Evolutionary conservation across 2,888 invertebrate species (phyloP), one percentile per base, ranked within the genome.

Genomic region (Amphiduros pacificus): DNA sequence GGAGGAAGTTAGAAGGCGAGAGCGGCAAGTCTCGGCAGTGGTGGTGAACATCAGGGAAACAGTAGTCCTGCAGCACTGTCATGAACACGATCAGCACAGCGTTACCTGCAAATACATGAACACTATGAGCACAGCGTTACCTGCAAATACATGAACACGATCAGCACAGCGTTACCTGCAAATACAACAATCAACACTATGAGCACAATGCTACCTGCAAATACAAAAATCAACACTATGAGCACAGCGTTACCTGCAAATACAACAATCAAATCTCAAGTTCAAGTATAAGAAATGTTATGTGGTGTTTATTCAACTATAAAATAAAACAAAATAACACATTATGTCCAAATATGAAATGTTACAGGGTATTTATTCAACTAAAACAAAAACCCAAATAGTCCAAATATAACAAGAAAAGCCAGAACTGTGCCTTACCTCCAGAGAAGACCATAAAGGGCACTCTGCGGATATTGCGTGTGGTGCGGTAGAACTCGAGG

Each of bases 401-500:
- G n/a, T n/a, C n/a, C n/a, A n/a, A n/a, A n/a, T n/a, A n/a, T n/a
- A n/a, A n/a, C n/a, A n/a, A n/a, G n/a, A n/a, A n/a, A n/a, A n/a
- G n/a, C n/a, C n/a, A n/a, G n/a, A n/a, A n/a, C n/a, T n/a, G n/a
- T n/a, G n/a, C n/a, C 67, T 52, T 53, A 78, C 78, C 75, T 64
- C 68, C 72, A 20, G 77, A 77, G 24, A 71, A 73, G 27, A 77
- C 64, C 9, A 74, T 53, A 5, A 77, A 58, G 1, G 78, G 76
- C 55, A 73, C 56, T 36, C 73, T 63, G 14, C 76, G 57, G 27
- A 77, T 68, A 56, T 75, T 67, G 28, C 72, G 59, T 2, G 78
- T 77, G 55, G 63, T 65, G 29, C 77, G 64, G 69, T 77, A 77
- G 61, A 79, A 79, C 31, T 72, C 74, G 24, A 77, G 62, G 57